phyloP scores from a whole-genome alignment of 2,113 vertebrate genomes.

The Morphnarchus princeps region DNA sequence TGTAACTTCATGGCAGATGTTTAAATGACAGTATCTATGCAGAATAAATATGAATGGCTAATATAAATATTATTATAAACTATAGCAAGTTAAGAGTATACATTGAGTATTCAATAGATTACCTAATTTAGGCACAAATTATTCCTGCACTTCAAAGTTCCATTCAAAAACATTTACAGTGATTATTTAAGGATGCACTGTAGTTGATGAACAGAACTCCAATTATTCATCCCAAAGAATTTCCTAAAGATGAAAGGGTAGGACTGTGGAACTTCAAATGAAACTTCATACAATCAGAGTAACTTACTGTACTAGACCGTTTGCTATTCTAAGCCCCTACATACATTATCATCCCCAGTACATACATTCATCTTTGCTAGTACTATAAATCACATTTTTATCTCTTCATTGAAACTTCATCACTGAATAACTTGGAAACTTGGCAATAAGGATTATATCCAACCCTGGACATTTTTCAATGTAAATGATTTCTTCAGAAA shows the following conservation, averaged over 20 bases:
- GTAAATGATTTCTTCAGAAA: not conserved
- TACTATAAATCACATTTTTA: not conserved
- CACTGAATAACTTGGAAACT: not conserved
- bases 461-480: not conserved
- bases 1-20: slow-evolving; percentile 42
- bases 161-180: not conserved
- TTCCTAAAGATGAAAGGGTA: not conserved
- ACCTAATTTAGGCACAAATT: not conserved
- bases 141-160: not conserved
- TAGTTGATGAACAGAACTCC: not conserved
- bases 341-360: not conserved
- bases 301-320: not conserved
- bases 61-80: slow-evolving; percentile 22
- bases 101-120: not conserved
- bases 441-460: not conserved
- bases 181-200: not conserved
- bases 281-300: not conserved
- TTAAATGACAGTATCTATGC: slow-evolving; percentile 39
- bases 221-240: not conserved
- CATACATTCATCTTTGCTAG: not conserved
- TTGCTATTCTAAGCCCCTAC: not conserved
- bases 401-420: not conserved
- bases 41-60: slow-evolving; percentile 32
- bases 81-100: slow-evolving; percentile 15
- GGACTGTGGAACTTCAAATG: not conserved